phyloP scores from a whole-genome alignment of 2,888 invertebrate species.

The Capitulum mitella region DNA sequence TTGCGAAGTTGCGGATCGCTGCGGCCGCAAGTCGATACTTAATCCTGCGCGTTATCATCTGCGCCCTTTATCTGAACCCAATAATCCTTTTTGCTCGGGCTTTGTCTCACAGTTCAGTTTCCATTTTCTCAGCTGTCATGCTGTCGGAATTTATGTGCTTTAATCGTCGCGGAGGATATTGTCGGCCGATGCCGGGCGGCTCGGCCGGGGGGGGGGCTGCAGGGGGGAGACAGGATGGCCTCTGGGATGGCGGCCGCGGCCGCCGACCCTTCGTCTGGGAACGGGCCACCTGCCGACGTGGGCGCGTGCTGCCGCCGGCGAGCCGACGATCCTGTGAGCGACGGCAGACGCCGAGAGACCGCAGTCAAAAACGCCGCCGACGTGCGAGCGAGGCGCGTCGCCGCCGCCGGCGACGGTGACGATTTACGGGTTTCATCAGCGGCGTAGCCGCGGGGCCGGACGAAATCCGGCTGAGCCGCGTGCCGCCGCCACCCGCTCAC shows the following conservation, averaged over 20 bases:
- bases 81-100: not conserved
- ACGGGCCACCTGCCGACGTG: not conserved
- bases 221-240: no score
- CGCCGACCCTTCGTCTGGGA: not conserved
- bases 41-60: not conserved
- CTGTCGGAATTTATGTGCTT: slow-evolving; percentile 17
- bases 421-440: slow-evolving; percentile 12
- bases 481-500: no score
- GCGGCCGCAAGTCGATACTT: not conserved
- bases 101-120: slow-evolving; percentile 14
- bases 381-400: no score
- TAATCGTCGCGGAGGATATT: slow-evolving; percentile 18
- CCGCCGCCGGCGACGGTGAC: no score
- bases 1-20: not conserved
- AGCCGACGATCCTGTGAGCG: not conserved
- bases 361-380: no score
- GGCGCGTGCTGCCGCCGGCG: not conserved
- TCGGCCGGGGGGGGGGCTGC: not conserved
- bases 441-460: not conserved
- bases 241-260: no score
- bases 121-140: slow-evolving; percentile 21
- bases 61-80: not conserved
- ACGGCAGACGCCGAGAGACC: not conserved
- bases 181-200: not conserved
- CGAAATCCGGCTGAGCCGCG: no score